Evolutionary conservation across 2,797 vertebrate genomes (phyloP).

Genomic region (Notolabrus celidotus): DNA sequence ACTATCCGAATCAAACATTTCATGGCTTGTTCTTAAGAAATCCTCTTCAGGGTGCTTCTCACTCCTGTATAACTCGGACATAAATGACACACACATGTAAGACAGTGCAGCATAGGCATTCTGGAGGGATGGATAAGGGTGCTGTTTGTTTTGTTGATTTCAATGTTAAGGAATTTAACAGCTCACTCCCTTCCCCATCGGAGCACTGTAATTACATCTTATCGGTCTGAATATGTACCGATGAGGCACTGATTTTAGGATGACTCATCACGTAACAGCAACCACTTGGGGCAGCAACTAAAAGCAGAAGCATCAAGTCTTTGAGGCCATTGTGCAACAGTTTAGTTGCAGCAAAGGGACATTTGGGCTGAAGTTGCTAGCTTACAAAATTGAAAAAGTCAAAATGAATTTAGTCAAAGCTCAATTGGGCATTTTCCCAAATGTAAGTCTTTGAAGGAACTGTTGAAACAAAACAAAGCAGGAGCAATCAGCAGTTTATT

Average conservation of each 20-base stretch:
- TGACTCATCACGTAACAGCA: constrained; percentile 26
- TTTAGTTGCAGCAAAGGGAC: too few species aligned
- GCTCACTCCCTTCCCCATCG: constrained; percentile 40
- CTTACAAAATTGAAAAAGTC: background rate
- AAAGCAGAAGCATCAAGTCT: constrained; percentile 7
- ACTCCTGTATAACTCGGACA: constrained; percentile 32
- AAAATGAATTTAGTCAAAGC: background rate
- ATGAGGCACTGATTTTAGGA: constrained; percentile 11
- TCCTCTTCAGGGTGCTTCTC: constrained; percentile 32
- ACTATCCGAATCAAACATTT: constrained; percentile 35
- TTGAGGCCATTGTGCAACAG: background rate
- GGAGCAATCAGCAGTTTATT: background rate
- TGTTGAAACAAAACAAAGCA: background rate
- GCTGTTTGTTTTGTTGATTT: constrained; percentile 58
- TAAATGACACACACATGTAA: constrained; percentile 38
- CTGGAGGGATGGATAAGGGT: constrained; percentile 15
- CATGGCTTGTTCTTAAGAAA: constrained; percentile 19
- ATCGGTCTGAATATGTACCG: constrained; percentile 33
- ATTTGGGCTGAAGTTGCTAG: too few species aligned
- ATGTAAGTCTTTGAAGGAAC: background rate
- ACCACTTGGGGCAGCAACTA: background rate
- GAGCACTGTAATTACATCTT: constrained; percentile 17
- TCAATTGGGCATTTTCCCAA: background rate
- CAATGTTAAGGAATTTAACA: constrained; percentile 64
- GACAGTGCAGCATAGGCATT: constrained; percentile 10